A percentile compares a stretch with the other conserved stretches of the same genome.
These are phyloP conservation scores for Pseudorhombus dupliciocellatus DNA, from an alignment of 2,113 vertebrate species.

Conservation along the genomic window DNA sequence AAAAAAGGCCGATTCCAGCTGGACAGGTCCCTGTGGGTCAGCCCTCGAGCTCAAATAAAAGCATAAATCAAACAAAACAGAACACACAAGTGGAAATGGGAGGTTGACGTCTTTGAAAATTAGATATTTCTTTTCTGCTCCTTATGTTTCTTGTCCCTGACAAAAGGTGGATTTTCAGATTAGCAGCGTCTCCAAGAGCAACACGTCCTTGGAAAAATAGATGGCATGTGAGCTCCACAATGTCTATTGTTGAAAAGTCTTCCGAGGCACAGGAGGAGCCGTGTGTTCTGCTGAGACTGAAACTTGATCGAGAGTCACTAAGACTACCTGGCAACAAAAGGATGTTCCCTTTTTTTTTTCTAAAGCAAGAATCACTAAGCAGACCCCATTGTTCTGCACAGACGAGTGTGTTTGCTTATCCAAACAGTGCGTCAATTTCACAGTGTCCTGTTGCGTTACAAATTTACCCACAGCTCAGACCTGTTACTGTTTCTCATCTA, in stretches of 20 bases:
- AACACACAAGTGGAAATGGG: neutral
- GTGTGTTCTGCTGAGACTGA: constrained; percentile 17
- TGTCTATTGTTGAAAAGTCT: constrained; percentile 41
- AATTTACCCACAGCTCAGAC: neutral
- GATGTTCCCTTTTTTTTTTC: constrained; percentile 21
- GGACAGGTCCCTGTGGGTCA: neutral
- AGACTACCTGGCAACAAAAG: constrained; percentile 38
- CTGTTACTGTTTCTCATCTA: neutral
- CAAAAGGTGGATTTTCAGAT: constrained; percentile 29
- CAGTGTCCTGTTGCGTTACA: neutral
- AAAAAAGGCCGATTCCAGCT: neutral
- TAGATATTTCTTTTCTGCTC: neutral
- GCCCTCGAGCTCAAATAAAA: constrained; percentile 9
- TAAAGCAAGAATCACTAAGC: neutral
- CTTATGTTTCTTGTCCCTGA: constrained; percentile 18
- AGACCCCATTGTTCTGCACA: constrained; percentile 3
- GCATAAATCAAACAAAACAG: neutral
- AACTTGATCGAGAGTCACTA: constrained; percentile 48
- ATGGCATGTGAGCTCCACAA: constrained; percentile 5
- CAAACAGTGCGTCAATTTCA: neutral
- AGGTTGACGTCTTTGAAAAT: neutral
- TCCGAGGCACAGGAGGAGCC: constrained; percentile 37
- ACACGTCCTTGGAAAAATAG: constrained; percentile 24
- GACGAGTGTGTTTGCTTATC: neutral
- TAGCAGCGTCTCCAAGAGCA: constrained; percentile 23